Base-by-base conservation (phyloP, 2,113 vertebrate species). In the Hirundichthys speculiger region DNA sequence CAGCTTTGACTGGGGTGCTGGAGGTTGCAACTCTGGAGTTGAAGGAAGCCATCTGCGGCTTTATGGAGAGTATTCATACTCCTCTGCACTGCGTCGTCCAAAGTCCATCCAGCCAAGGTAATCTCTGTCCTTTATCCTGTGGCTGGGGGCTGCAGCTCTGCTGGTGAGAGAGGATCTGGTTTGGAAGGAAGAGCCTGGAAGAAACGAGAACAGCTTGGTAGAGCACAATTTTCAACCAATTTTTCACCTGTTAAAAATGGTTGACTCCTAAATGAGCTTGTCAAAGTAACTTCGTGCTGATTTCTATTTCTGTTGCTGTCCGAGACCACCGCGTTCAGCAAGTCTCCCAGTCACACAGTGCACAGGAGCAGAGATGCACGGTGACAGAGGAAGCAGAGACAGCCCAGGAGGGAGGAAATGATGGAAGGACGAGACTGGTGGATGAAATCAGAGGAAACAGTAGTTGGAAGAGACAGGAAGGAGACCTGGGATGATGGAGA, bases 41-140 rank as follows among this genome's bases (percentile, higher is more conserved):
- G 1, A 34, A 27, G 9, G 34, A 56, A 40, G 46, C 40, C 20
- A 60, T 54, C 43, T 0, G 20, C 52, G 72, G 38, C 86, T 86
- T 93, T 93, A 96, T 54, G 94, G 95, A 38, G 95, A 92, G 67
- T 97, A 97, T 19, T 99, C 85, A 0, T 96, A 97, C 76, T 98
- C 97, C 82, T 99, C 97, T 10, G 94, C 94, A 5, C 94, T 99
- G 69, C 96, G 95, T 12, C 95, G 89, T 21, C 98, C 97, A 54
- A 99, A 99, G 89, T 99, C 98, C 98, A 99, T 98, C 98, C 98
- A 99, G 75, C 98, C 98, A 71, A 95, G 86, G 89, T 99, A 99
- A 87, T 99, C 97, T 82, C 96, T 93, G 93, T 98, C 96, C 46
- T 92, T 96, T 94, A 98, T 97, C 88, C 96, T 94, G 92, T 98